Conservation (phyloP, 2,797 vertebrate species). For the Rhinophrynus dorsalis region DNA sequence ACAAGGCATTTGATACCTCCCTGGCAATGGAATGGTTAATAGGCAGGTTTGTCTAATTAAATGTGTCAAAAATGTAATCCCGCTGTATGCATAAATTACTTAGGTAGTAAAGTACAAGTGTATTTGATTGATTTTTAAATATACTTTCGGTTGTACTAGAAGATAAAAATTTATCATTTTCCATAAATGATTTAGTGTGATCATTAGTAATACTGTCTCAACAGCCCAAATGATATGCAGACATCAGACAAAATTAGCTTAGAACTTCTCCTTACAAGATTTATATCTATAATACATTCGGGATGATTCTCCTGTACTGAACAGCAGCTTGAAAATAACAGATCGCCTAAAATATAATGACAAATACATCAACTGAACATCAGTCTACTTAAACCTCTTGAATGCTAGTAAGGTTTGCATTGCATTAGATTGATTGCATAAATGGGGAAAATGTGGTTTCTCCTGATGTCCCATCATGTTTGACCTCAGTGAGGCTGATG, state of each 20-base stretch:
- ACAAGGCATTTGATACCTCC: too few relatives aligned
- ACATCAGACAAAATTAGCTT: conserved; percentile 13
- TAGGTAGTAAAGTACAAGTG: background rate
- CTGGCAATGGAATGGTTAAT: too few relatives aligned
- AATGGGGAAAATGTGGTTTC: too few relatives aligned
- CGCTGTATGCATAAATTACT: background rate
- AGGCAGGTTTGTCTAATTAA: conserved; percentile 12
- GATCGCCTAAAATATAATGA: background rate
- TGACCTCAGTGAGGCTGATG: too few relatives aligned
- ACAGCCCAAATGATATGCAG: conserved; percentile 18
- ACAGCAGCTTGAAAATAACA: conserved; percentile 19
- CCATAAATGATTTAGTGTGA: conserved; percentile 34
- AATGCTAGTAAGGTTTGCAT: too few relatives aligned
- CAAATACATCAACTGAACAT: conserved; percentile 17
- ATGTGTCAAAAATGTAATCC: background rate
- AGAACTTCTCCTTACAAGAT: conserved; percentile 27
- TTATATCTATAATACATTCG: background rate
- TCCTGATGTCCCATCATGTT: too few relatives aligned
- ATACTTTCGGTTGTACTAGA: background rate
- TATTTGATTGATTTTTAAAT: conserved; percentile 14
- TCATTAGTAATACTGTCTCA: conserved; percentile 34
- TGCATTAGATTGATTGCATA: too few relatives aligned
- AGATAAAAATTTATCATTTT: conserved; percentile 9
- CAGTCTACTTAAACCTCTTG: too few relatives aligned
- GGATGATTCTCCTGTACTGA: background rate